Conservation (phyloP, 1,140 invertebrate species). For the Elysia chlorotica region DNA sequence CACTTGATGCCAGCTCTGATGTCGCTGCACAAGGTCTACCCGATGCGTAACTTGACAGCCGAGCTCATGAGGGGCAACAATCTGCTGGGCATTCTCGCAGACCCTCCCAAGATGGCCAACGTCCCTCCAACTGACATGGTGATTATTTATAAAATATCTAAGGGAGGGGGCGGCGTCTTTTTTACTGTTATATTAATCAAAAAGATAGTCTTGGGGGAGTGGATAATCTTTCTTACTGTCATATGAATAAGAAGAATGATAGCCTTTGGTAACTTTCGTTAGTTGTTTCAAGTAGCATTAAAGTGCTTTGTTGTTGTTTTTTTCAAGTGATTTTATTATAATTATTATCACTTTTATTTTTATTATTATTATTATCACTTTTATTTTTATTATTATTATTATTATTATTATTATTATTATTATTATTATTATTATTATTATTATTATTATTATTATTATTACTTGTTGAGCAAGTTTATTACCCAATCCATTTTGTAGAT, state of each 20-base stretch:
- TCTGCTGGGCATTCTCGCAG: constrained; percentile 91
- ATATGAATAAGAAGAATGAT: too few species aligned
- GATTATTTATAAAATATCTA: too few species aligned
- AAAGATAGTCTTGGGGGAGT: too few species aligned
- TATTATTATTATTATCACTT: not conserved
- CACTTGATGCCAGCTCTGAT: constrained; percentile 79
- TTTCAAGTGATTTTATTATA: not conserved
- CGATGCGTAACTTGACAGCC: constrained; percentile 86
- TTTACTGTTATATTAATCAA: too few species aligned
- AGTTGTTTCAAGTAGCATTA: too few species aligned
- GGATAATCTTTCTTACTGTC: too few species aligned
- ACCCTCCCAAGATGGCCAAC: constrained; percentile 88
- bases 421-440: not conserved
- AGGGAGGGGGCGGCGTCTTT: too few species aligned
- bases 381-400: not conserved
- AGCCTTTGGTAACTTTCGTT: too few species aligned
- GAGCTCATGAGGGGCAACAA: constrained; percentile 93
- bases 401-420: not conserved
- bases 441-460: not conserved
- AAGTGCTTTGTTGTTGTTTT: too few species aligned
- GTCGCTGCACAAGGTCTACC: constrained; percentile 87
- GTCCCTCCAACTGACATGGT: constrained; percentile 89
- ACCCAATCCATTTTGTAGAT: too few species aligned
- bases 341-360: not conserved
- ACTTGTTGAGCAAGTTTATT: not conserved